Evolutionary conservation across 2,888 invertebrate genomes (phyloP), one percentile per base, ranked within the genome.

Genomic region (Andrena flavipes): DNA sequence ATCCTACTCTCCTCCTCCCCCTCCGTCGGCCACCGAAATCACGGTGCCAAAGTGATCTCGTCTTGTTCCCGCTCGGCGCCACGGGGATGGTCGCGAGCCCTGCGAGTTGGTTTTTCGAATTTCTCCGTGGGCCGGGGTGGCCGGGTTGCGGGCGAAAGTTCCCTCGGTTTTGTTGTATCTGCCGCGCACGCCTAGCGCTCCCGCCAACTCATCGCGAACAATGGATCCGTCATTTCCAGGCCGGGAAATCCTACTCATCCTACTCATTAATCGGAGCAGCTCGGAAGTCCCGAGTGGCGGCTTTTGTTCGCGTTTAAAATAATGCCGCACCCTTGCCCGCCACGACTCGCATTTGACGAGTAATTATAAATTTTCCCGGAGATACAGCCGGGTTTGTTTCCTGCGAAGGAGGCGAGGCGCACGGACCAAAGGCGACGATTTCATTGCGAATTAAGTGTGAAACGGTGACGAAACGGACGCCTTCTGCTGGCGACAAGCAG

Each of bases 211-310:
- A 26, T 64, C 70, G 81, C 63, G 73, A 89, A 90, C 89, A 89
- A 90, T 89, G 86, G 82, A 75, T 82, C 83, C 87, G 83, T 89
- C 89, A 84, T 87, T 90, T 87, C 63, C 89, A 88, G 84, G 74
- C 82, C 76, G 82, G 75, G 63, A 33, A 76, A 77, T 82, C 42
- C 71, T 75, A 73, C 82, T 79, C 76, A 20, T 74, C 73, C 74
- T 74, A 62, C 84, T 88, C 80, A 85, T 88, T 88, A 86, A 54
- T 60, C 56, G 80, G 56, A 64, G 70, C 67, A 70, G 82, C 75
- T 68, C 29, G 42, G 67, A 82, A 78, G 80, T 71, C 56, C 68
- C 74, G 49, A 29, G 69, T 49, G 54, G 42, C 23, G 68, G 74
- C 74, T 80, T 42, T 84, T 63, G 80, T 79, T 75, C 78, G 10